These are phyloP conservation scores for Arbacia lixula DNA, from an alignment of 53 echinoderm and acorn worm genomes.

Conservation along the genomic window DNA sequence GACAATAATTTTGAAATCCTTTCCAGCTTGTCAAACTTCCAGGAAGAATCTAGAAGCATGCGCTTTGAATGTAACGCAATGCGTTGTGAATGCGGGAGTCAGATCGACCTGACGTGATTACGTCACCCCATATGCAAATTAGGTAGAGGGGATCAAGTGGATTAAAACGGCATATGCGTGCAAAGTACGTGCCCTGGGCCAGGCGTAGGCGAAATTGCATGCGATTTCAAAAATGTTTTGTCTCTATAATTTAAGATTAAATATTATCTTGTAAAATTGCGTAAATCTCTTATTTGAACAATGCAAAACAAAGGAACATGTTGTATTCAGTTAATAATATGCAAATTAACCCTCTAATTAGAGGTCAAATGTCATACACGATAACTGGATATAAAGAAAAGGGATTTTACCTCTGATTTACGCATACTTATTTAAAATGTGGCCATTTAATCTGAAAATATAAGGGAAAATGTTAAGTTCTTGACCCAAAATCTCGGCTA, in stretches of 20 bases:
- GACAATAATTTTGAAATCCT: no score
- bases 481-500: no score
- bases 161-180: not conserved
- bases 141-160: not conserved
- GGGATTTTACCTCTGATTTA: no score
- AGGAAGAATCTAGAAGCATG: no score
- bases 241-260: not conserved
- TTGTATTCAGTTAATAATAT: not conserved
- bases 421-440: no score
- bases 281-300: no score
- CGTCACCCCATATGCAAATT: slow-evolving; percentile 60
- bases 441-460: no score
- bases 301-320: slow-evolving; percentile 25
- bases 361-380: no score
- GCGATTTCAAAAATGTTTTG: slow-evolving; percentile 24
- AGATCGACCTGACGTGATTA: slow-evolving; percentile 4
- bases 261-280: no score
- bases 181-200: not conserved
- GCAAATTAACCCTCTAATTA: slow-evolving; percentile 7
- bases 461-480: no score
- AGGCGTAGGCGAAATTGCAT: slow-evolving; percentile 14
- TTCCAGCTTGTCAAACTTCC: no score
- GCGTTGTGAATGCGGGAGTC: not conserved
- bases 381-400: no score
- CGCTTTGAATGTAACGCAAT: not conserved